Evolutionary conservation across 1,140 invertebrate species (phyloP), one percentile per base, ranked within the genome.

Genomic region (Drosophila rufa): DNA sequence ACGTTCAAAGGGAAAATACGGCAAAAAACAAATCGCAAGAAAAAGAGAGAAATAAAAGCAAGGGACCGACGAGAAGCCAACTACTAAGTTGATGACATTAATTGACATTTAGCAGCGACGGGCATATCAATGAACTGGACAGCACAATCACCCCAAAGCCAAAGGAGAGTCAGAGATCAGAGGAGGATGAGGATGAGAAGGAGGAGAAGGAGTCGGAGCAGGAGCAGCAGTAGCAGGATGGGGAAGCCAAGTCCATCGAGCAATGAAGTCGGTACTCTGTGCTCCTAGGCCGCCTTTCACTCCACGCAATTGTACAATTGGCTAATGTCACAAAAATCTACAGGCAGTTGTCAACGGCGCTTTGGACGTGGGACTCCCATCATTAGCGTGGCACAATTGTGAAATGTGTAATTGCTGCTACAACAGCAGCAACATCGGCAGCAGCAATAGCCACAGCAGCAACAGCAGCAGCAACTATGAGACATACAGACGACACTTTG

Each of bases 321-420:
- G 84, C 84, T 79, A 84, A 87, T 87, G 84, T 87, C 84, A 87
- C 81, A 84, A 89, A 74, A 89, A 71, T 85, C 85, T 78, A 75
- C 73, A 84, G 84, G 81, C 85, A 84, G 85, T 89, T 90, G 85
- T 90, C 85, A 90, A 67, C 75, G 85, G 73, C 73, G 83, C 77
- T 85, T 48, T 61, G 79, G 79, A 87, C 82, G 83, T 89, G 74
- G 86, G 82, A 91, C 85, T 85, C 86, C 85, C 85, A 90, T 90
- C 85, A 90, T 90, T 90, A 90, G 85, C 85, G 85, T 90, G 85
- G 84, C 84, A 87, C 84, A 87, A 87, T 87, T 87, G 85, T 85
- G 85, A 90, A 84, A 90, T 90, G 85, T 90, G 85, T 90, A 90
- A 90, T 90, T 90, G 85, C 85, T 84, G 81, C 73, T 69, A 70